Evolutionary conservation across 2,888 invertebrate species (phyloP), one percentile per base, ranked within the genome.

Genomic region (Nomada fabriciana): DNA sequence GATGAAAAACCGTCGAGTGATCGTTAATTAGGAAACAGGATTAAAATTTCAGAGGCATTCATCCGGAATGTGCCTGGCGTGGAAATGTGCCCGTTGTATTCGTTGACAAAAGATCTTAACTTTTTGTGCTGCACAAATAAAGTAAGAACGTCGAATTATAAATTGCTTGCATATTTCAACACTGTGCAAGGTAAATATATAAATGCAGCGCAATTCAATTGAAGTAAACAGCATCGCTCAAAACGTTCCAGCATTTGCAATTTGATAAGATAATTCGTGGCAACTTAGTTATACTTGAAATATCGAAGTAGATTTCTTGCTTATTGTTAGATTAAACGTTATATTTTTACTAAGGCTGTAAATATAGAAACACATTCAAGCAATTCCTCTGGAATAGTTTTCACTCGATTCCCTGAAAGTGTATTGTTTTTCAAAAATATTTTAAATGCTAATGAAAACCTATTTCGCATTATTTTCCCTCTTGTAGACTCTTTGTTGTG

Each of bases 1-100:
- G 7, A 15, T 20, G 55, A 29, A 55, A 73, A 36, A 15, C 7
- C 13, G 3, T 18, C 18, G 23, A 5, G 13, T 50, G 42, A 53
- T 29, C 60, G 59, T 71, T 84, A 61, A 72, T 83, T 79, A 64
- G 69, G 55, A 55, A 64, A 59, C 25, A 59, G 43, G 53, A 57
- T 63, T 59, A 60, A 55, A 63, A 71, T 67, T 67, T 67, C 13
- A 53, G 20, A 4, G 20, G 15, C 29, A 20, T 67, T 53, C 20
- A 13, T 3, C 29, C 15, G n/a, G 15, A 36, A 29, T 7, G 4
- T 20, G n/a, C 20, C 25, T 15, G 9, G 67, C 50, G 53, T 82
- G 70, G 20, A 81, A 69, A 4, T 23, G n/a, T 61, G 61, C 61
- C 70, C 61, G 23, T 43, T n/a, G 23, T 20, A 55, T 64, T 64